phyloP scores from a whole-genome alignment of 2,113 vertebrate genomes.

The Anolis sagrei region DNA sequence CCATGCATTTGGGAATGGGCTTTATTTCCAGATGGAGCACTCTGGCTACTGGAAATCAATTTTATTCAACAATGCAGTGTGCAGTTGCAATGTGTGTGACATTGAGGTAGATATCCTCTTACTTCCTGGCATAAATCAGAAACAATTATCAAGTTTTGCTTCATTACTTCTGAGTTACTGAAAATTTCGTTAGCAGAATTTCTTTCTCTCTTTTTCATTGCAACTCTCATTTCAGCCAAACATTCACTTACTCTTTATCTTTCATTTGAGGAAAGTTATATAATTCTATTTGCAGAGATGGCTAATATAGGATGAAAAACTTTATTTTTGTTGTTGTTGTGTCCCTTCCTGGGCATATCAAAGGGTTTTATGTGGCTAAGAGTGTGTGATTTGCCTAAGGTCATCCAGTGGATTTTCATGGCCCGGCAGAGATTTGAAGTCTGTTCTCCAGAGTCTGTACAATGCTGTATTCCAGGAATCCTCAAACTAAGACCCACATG shows the following conservation, averaged over 20 bases:
- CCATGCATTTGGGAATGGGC: slow-evolving; percentile 6
- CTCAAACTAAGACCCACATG: too few species aligned
- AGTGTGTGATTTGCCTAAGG: too few species aligned
- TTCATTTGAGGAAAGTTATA: slow-evolving; percentile 15
- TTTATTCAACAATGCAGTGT: slow-evolving; percentile 14
- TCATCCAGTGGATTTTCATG: too few species aligned
- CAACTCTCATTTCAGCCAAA: neutral
- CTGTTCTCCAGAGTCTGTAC: too few species aligned
- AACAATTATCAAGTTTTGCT: neutral
- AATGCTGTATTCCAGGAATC: too few species aligned
- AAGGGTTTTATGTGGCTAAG: too few species aligned
- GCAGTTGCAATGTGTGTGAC: slow-evolving; percentile 21
- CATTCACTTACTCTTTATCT: neutral
- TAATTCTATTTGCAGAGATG: neutral
- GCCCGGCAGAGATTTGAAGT: too few species aligned
- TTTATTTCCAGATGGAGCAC: slow-evolving; percentile 45
- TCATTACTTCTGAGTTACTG: slow-evolving; percentile 30
- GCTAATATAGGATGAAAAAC: neutral
- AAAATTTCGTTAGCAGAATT: neutral
- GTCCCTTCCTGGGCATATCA: too few species aligned
- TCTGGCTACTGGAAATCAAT: slow-evolving; percentile 17
- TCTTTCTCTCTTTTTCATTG: slow-evolving; percentile 13
- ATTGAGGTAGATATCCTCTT: neutral
- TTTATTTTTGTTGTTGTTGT: too few species aligned
- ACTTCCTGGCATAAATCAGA: slow-evolving; percentile 25